Evolutionary conservation across 2,888 invertebrate genomes (phyloP).

Genomic region (Villa cingulata): DNA sequence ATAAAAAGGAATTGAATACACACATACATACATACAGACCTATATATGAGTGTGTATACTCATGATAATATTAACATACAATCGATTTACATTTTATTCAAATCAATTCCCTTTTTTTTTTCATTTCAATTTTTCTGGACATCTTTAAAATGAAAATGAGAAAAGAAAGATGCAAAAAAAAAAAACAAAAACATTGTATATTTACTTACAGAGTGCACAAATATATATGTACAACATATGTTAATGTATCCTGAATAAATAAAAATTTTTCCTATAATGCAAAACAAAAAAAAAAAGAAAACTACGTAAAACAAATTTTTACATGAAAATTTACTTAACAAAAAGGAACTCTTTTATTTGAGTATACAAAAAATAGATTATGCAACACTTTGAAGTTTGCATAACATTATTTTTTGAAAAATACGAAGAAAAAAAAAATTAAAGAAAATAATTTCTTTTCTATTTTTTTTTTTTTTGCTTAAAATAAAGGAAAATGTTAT

Average conservation of each 20-base stretch:
- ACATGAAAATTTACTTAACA: not conserved
- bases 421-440: no score
- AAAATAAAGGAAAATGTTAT: no score
- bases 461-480: no score
- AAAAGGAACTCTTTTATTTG: not conserved
- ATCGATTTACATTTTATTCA: not conserved
- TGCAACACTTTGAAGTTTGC: not conserved
- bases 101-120: not conserved
- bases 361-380: not conserved
- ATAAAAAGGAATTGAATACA: no score
- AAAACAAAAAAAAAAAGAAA: no score
- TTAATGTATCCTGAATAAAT: not conserved
- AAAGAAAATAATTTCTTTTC: no score
- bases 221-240: not conserved
- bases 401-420: no score
- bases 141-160: no score
- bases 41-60: no score
- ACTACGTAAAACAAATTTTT: no score
- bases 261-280: not conserved
- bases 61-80: not conserved
- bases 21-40: no score
- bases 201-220: not conserved
- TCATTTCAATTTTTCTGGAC: not conserved
- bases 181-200: not conserved
- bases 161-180: not conserved